Conservation (phyloP, 2,888 invertebrate species). For the Bimastos eiseni region DNA sequence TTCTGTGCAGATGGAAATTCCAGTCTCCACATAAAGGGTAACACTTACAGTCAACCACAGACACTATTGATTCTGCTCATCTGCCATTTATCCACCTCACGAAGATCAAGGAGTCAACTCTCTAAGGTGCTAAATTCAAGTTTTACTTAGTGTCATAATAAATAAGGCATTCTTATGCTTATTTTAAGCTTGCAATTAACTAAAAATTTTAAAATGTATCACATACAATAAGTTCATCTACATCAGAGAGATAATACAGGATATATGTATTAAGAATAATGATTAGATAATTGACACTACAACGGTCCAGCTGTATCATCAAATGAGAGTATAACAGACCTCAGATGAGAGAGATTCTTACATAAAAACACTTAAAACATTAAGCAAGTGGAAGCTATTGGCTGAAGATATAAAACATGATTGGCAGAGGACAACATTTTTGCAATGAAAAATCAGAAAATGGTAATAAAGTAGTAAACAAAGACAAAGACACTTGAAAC, state of each 20-base stretch:
- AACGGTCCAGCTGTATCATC: not conserved
- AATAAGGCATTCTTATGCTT: not conserved
- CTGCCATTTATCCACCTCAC: not conserved
- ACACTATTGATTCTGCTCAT: not conserved
- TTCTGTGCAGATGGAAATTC: slow-evolving; percentile 5
- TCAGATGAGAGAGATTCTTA: not conserved
- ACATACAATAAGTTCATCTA: not conserved
- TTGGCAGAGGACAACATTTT: not conserved
- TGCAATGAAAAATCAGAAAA: not conserved
- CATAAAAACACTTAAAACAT: not conserved
- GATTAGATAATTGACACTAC: not conserved
- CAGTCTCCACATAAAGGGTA: not conserved
- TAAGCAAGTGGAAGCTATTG: not conserved
- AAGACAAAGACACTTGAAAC: not conserved
- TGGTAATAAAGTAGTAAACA: not conserved
- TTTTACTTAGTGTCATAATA: not conserved
- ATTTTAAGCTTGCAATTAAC: not conserved
- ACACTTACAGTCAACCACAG: not conserved
- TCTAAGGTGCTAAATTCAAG: not conserved
- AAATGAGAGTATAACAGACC: not conserved
- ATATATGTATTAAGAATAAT: not conserved
- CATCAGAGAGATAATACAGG: not conserved
- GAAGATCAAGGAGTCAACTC: not conserved
- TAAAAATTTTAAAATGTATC: not conserved
- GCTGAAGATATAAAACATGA: too few species aligned